phyloP scores from a whole-genome alignment of 1,140 invertebrate genomes.

The Nasonia vitripennis region DNA sequence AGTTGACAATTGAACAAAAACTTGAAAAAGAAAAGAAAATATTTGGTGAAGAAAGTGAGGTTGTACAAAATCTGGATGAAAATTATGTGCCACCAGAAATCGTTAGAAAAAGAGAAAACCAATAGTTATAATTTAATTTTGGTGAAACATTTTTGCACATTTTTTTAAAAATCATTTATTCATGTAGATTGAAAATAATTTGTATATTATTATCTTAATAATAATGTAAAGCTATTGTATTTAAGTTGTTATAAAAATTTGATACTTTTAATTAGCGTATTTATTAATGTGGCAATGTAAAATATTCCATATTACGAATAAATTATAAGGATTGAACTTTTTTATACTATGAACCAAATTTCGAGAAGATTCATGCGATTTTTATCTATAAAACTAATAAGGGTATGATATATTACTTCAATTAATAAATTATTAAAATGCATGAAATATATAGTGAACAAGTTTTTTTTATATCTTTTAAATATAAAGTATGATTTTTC shows the following conservation, averaged over 20 bases:
- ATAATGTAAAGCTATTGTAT: slow-evolving; percentile 2
- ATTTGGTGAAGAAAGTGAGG: slow-evolving; percentile 53
- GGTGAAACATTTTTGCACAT: background rate
- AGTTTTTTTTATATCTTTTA: background rate
- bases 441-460: background rate
- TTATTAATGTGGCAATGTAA: background rate
- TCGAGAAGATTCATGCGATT: too few relatives aligned
- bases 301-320: background rate
- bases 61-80: slow-evolving; percentile 69
- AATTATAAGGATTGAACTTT: background rate
- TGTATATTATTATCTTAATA: background rate
- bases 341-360: background rate
- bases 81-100: slow-evolving; percentile 82
- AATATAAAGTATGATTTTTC: background rate
- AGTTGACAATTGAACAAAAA: slow-evolving; percentile 81
- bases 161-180: background rate
- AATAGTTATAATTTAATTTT: background rate
- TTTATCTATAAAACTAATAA: background rate
- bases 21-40: slow-evolving; percentile 66
- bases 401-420: too few relatives aligned
- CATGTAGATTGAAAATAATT: background rate
- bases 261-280: background rate
- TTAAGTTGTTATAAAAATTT: slow-evolving; percentile 28
- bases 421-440: background rate
- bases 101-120: slow-evolving; percentile 26